Percentiles rank a stretch among this genome's conserved stretches.
These are phyloP conservation scores for Anolis sagrei DNA, from an alignment of 2,113 vertebrate genomes.

Conservation along the genomic window DNA sequence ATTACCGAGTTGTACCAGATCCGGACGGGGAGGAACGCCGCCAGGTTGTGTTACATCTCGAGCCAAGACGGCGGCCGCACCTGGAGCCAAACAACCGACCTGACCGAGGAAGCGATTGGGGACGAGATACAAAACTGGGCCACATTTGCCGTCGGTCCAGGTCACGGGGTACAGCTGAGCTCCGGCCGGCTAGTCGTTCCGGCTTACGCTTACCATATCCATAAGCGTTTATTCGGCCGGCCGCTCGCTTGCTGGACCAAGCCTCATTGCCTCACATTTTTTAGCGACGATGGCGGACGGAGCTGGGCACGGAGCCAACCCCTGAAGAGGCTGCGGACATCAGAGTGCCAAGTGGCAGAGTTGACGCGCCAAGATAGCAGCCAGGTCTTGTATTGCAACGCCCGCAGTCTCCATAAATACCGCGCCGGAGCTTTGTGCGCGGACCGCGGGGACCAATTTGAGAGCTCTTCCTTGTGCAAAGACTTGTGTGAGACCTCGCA, in stretches of 20 bases:
- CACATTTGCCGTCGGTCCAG: conserved; percentile 91
- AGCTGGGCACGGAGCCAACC: conserved; percentile 80
- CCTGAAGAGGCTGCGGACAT: conserved; percentile 60
- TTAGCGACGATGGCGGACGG: conserved; percentile 86
- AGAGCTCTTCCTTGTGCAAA: conserved; percentile 58
- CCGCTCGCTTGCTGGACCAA: conserved; percentile 61
- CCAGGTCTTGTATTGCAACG: conserved; percentile 86
- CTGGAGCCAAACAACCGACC: conserved; percentile 83
- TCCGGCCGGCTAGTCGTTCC: conserved; percentile 88
- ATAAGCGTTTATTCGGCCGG: conserved; percentile 57
- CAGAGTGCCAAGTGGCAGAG: conserved; percentile 90
- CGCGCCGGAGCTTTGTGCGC: conserved; percentile 76
- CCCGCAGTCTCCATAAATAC: conserved; percentile 77
- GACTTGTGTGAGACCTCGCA: conserved; percentile 76
- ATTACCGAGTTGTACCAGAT: conserved; percentile 83
- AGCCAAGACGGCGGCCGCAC: conserved; percentile 81
- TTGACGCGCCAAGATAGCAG: conserved; percentile 67
- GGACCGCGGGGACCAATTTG: conserved; percentile 77
- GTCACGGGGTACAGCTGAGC: conserved; percentile 87
- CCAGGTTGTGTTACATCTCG: conserved; percentile 84
- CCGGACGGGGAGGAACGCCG: conserved; percentile 80
- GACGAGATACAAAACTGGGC: conserved; percentile 79
- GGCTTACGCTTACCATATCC: conserved; percentile 83
- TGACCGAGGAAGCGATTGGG: conserved; percentile 85
- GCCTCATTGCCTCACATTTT: conserved; percentile 84